Evolutionary conservation across 2,113 vertebrate species (phyloP), one percentile per base, ranked within the genome.

Genomic region (Engystomops pustulosus): DNA sequence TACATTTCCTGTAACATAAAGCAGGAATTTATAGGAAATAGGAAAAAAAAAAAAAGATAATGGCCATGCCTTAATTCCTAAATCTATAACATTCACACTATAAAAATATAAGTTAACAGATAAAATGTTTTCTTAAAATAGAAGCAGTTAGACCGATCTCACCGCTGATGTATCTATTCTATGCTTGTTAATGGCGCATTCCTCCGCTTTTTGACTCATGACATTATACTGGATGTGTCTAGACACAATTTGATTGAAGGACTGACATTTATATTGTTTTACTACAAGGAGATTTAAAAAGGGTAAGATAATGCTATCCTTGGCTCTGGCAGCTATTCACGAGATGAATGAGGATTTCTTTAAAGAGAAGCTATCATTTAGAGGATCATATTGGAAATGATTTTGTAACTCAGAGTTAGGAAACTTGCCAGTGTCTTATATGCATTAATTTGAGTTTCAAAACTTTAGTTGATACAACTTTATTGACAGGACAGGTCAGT

Each of bases 211-310:
- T 3, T 44, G 68, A 71, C 69, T 45, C 69, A 45, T 25, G 69
- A 71, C 38, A 44, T 71, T 71, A 71, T 44, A 41, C 38, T 41
- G 38, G 2, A 45, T 25, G 69, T 36, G 69, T 45, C 69, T 71
- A 71, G 69, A 71, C 38, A 41, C 69, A 62, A 11, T 62, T 12
- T 62, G 58, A 62, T 62, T 62, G 58, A 62, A 45, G 69, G 41
- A 45, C 69, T 71, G 30, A 45, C 38, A 45, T 27, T 71, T 23
- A 34, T 45, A 45, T 34, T 44, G 38, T 44, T 71, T 71, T 45
- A 45, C 58, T 30, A 62, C 27, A 62, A 27, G 27, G 23, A 25
- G 69, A 45, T 71, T 27, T 71, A 71, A 45, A 11, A 44, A 45
- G 69, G 41, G 38, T 45, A 25, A 45, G 69, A 45, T 71, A 71